Evolutionary conservation across 92 coral and sea anemone genomes (phyloP).

Genomic region (Heliopora coerulea): DNA sequence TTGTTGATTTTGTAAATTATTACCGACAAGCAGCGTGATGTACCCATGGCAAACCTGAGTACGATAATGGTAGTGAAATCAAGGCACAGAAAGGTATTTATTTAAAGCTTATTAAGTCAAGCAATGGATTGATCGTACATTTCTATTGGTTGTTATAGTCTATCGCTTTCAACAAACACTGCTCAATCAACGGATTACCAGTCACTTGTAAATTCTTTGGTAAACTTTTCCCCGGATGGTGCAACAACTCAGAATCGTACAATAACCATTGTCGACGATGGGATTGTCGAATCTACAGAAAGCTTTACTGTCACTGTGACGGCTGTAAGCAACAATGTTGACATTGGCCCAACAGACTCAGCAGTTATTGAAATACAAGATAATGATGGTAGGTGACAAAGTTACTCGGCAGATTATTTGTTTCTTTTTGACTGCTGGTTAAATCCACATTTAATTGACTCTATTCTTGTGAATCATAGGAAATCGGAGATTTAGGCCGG

Average conservation of each 20-base stretch:
- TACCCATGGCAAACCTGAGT: too few relatives aligned
- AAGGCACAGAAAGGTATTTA: too few relatives aligned
- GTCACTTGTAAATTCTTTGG: background rate
- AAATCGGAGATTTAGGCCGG: too few relatives aligned
- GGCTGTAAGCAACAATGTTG: constrained; percentile 31
- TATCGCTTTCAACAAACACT: constrained; percentile 3
- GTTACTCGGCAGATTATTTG: too few relatives aligned
- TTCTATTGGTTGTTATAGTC: background rate
- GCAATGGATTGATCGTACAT: too few relatives aligned
- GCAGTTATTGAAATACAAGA: constrained; percentile 12
- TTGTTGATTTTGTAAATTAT: too few relatives aligned
- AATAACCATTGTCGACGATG: constrained; percentile 27
- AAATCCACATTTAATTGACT: too few relatives aligned
- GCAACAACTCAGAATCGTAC: constrained; percentile 3
- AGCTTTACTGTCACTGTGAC: background rate
- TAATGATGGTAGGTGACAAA: constrained; percentile 25
- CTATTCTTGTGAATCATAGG: too few relatives aligned
- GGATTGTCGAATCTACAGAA: constrained; percentile 2
- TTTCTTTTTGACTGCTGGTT: too few relatives aligned
- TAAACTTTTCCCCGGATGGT: constrained; percentile 8
- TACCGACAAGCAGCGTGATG: too few relatives aligned
- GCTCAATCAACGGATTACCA: constrained; percentile 17
- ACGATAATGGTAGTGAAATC: too few relatives aligned
- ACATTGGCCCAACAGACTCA: background rate
- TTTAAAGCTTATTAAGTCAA: too few relatives aligned